Percentiles rank a stretch among this genome's conserved stretches.
Evolutionary conservation across 2,888 invertebrate genomes (phyloP).

Genomic region (Acanthosepion pharaonis): DNA sequence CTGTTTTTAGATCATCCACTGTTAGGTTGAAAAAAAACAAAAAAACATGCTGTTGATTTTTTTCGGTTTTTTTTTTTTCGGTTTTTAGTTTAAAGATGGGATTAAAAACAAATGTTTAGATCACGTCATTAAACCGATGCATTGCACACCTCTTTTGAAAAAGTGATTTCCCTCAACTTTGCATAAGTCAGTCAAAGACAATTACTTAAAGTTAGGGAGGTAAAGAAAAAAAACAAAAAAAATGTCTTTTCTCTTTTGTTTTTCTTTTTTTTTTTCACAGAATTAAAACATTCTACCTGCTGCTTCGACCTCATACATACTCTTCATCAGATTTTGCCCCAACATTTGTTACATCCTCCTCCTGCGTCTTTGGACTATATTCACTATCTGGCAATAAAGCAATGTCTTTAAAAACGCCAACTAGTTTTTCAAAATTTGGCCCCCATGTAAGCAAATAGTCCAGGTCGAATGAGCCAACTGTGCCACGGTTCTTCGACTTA

Average conservation of each 20-base stretch:
- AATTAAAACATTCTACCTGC: not conserved
- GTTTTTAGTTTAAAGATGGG: not conserved
- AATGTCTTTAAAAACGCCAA: constrained; percentile 96
- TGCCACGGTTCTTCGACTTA: constrained; percentile 54
- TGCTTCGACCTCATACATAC: constrained; percentile 42
- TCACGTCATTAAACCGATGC: constrained; percentile 10
- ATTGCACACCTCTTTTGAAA: not conserved
- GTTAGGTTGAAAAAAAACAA: not conserved
- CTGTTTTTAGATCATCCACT: not conserved
- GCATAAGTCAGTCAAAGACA: not conserved
- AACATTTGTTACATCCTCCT: constrained; percentile 55
- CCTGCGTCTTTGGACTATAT: constrained; percentile 55
- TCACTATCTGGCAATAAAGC: constrained; percentile 88
- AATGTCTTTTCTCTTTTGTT: not conserved
- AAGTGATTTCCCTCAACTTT: not conserved
- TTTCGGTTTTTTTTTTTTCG: too few species aligned
- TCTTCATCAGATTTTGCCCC: constrained; percentile 52
- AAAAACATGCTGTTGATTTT: not conserved
- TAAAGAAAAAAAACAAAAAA: not conserved
- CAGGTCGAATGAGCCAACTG: constrained; percentile 87
- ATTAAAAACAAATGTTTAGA: not conserved
- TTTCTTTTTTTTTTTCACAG: not conserved
- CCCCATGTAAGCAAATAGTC: constrained; percentile 97
- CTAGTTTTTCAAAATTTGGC: constrained; percentile 94
- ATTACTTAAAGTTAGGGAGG: not conserved